Evolutionary conservation across 2,797 vertebrate species (phyloP).

Genomic region (Sebastes umbrosus): DNA sequence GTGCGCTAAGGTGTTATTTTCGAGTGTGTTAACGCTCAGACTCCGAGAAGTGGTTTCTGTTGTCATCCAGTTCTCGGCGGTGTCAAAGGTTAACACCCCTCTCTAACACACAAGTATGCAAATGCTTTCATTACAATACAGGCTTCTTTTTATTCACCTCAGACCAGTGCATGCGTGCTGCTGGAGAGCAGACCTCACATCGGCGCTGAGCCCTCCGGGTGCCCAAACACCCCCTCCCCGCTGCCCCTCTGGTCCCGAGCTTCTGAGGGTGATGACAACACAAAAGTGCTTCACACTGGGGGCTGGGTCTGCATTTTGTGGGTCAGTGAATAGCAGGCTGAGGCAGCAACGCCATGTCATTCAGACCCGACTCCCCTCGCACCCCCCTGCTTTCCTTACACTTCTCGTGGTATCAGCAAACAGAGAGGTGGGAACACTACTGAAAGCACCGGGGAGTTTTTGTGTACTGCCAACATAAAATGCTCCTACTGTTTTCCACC

Average conservation of each 20-base stretch:
- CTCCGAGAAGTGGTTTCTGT: constrained; percentile 72
- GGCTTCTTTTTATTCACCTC: constrained; percentile 66
- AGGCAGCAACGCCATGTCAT: constrained; percentile 77
- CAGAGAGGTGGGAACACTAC: constrained; percentile 66
- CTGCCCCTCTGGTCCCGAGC: constrained; percentile 38
- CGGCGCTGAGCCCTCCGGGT: not conserved
- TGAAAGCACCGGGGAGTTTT: constrained; percentile 68
- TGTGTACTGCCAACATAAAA: constrained; percentile 61
- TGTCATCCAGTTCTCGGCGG: constrained; percentile 67
- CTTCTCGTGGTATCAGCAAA: constrained; percentile 79
- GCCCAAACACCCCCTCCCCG: constrained; percentile 23
- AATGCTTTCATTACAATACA: constrained; percentile 77
- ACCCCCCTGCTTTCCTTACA: constrained; percentile 57
- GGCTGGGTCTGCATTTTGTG: constrained; percentile 79
- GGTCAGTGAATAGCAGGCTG: constrained; percentile 79
- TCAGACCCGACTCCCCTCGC: constrained; percentile 56
- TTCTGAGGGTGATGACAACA: constrained; percentile 70
- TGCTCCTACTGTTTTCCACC: constrained; percentile 65
- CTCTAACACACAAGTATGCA: constrained; percentile 77
- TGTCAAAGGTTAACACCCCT: constrained; percentile 81
- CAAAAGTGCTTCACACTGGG: constrained; percentile 81
- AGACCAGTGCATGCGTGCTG: constrained; percentile 71
- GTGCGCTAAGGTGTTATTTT: constrained; percentile 68
- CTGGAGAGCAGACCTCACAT: constrained; percentile 58
- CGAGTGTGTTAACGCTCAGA: constrained; percentile 57